Percentiles rank a stretch among this genome's conserved stretches.
phyloP scores from a whole-genome alignment of 2,113 vertebrate genomes.

The Notarius lentiginosus region DNA sequence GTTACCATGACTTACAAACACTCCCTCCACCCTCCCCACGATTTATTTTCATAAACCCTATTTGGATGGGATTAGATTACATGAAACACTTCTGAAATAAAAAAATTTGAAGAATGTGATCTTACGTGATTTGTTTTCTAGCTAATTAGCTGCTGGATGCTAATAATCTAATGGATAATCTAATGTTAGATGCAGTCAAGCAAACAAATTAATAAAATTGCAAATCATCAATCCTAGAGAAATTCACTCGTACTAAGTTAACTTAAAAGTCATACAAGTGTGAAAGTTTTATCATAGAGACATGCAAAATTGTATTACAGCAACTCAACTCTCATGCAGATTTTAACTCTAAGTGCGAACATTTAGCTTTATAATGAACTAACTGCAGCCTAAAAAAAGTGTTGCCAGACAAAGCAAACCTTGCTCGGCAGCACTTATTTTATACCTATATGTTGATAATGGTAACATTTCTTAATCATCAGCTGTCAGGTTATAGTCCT shows the following conservation, averaged over 20 bases:
- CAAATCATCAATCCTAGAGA: neutral
- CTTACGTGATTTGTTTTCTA: neutral
- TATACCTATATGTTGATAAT: too few species aligned
- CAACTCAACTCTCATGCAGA: neutral
- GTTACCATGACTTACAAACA: neutral
- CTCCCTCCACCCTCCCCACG: neutral
- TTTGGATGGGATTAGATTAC: neutral
- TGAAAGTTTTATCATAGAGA: neutral
- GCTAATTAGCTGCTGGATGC: neutral
- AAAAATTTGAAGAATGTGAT: neutral
- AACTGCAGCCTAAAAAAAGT: neutral
- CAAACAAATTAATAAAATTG: neutral
- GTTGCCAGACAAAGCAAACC: too few species aligned
- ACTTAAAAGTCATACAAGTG: neutral
- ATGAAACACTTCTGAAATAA: neutral
- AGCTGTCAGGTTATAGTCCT: too few species aligned
- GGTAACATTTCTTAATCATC: too few species aligned
- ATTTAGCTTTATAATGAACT: neutral
- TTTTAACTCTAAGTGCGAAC: neutral
- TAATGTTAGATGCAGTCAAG: neutral
- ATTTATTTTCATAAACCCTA: neutral
- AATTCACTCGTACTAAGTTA: neutral
- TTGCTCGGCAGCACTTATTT: too few species aligned
- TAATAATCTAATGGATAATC: neutral
- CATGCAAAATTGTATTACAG: neutral